These are phyloP conservation scores for Leucoptera coffeella DNA, from an alignment of 2,888 invertebrate genomes.

Conservation along the genomic window DNA sequence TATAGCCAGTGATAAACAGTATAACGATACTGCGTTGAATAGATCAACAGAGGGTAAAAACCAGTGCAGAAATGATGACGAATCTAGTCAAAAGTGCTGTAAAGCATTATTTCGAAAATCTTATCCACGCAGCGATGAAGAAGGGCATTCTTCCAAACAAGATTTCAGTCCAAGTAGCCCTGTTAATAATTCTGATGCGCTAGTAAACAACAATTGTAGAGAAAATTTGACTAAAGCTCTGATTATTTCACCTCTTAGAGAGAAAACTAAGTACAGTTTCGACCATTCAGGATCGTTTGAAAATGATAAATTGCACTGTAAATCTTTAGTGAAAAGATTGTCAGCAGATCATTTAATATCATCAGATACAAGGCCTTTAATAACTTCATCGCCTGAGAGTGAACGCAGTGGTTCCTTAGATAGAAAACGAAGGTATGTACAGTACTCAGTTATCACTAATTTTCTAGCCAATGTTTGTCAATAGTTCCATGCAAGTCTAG, in stretches of 20 bases:
- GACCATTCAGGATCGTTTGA: slow-evolving; percentile 44
- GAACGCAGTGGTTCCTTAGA: slow-evolving; percentile 42
- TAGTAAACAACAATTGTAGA: slow-evolving; percentile 5
- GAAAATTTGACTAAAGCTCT: slow-evolving; percentile 39
- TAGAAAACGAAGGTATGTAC: slow-evolving; percentile 32
- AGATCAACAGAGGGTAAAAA: background rate
- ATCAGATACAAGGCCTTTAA: slow-evolving; percentile 30
- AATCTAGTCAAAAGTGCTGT: slow-evolving; percentile 31
- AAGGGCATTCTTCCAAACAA: slow-evolving; percentile 21
- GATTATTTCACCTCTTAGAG: slow-evolving; percentile 31
- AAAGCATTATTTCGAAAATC: slow-evolving; percentile 38
- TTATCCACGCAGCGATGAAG: slow-evolving; percentile 34
- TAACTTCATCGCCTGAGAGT: slow-evolving; percentile 41
- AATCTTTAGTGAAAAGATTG: slow-evolving; percentile 39
- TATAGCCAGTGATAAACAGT: background rate
- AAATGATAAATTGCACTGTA: slow-evolving; percentile 35
- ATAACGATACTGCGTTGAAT: background rate
- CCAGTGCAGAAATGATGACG: slow-evolving; percentile 21
- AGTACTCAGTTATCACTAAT: background rate
- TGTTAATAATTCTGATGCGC: slow-evolving; percentile 17
- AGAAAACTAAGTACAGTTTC: slow-evolving; percentile 29
- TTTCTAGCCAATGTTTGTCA: no score
- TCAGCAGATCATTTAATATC: slow-evolving; percentile 45
- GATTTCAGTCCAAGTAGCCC: slow-evolving; percentile 33
- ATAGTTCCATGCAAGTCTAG: no score